Percentiles rank a stretch among this genome's conserved stretches.
Evolutionary conservation across 2,797 vertebrate genomes (phyloP).

Genomic region (Sebastes miniatus): DNA sequence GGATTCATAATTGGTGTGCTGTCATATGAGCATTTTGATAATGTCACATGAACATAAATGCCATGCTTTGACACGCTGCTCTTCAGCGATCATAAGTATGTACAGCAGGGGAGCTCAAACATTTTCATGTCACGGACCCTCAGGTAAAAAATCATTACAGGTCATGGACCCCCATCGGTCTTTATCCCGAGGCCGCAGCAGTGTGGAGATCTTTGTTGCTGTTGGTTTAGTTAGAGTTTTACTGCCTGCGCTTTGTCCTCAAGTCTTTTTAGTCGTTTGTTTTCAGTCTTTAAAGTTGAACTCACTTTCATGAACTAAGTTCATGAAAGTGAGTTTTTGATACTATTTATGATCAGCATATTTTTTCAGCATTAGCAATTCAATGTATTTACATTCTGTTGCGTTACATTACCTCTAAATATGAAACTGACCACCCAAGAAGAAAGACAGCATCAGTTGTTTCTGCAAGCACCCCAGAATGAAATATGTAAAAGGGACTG

Average conservation of each 20-base stretch:
- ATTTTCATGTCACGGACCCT: conserved; percentile 25
- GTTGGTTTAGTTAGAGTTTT: neutral
- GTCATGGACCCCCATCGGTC: conserved; percentile 37
- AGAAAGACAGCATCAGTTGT: neutral
- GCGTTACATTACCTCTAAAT: too few relatives aligned
- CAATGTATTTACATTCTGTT: neutral
- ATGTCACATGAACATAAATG: conserved; percentile 71
- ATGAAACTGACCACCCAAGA: too few relatives aligned
- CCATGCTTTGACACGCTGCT: conserved; percentile 51
- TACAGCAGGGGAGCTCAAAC: conserved; percentile 45
- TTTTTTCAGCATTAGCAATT: neutral
- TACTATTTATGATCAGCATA: neutral
- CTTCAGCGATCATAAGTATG: conserved; percentile 20
- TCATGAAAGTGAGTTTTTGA: neutral
- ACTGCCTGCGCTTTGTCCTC: neutral
- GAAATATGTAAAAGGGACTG: too few relatives aligned
- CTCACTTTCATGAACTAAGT: neutral
- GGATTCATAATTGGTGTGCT: conserved; percentile 65
- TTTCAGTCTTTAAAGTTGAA: neutral
- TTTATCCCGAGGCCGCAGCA: neutral
- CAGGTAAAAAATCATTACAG: conserved; percentile 57
- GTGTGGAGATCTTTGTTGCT: neutral
- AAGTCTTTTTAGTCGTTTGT: neutral
- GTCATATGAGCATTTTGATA: conserved; percentile 70
- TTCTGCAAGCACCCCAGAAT: neutral